A percentile compares a stretch with the other conserved stretches of the same genome.
phyloP scores from a whole-genome alignment of 2,797 vertebrate species.

The Pangasius larnaudii region DNA sequence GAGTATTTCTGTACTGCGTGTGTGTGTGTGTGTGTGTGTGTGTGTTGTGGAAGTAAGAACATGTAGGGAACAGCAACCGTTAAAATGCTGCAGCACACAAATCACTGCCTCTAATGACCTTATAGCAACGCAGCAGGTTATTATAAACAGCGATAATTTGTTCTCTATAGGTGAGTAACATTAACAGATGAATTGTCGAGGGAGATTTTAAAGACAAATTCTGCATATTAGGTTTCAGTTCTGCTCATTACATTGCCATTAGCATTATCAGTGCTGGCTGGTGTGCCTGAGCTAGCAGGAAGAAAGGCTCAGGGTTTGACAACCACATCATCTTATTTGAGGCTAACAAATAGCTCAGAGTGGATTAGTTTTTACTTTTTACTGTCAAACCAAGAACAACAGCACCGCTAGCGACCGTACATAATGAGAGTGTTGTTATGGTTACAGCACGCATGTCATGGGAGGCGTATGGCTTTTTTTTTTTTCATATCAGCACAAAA shows the following conservation, averaged over 20 bases:
- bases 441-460: background rate
- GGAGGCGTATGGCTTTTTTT: too few relatives aligned
- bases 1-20: background rate
- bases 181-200: conserved; percentile 2
- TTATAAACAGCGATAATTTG: background rate
- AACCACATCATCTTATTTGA: background rate
- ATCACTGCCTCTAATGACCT: conserved; percentile 4
- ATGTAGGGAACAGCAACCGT: background rate
- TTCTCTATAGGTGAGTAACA: background rate
- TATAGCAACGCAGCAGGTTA: background rate
- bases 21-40: background rate
- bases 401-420: too few relatives aligned
- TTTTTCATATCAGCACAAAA: background rate
- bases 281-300: background rate
- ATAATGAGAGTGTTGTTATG: background rate
- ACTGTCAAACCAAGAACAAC: background rate
- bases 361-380: background rate
- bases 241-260: background rate
- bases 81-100: conserved; percentile 3
- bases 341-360: too few relatives aligned
- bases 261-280: background rate
- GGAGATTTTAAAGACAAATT: background rate
- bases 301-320: background rate
- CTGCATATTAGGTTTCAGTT: background rate
- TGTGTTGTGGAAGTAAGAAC: background rate